Conservation (phyloP, 2,888 invertebrate genomes). For the Carterocephalus palaemon region DNA sequence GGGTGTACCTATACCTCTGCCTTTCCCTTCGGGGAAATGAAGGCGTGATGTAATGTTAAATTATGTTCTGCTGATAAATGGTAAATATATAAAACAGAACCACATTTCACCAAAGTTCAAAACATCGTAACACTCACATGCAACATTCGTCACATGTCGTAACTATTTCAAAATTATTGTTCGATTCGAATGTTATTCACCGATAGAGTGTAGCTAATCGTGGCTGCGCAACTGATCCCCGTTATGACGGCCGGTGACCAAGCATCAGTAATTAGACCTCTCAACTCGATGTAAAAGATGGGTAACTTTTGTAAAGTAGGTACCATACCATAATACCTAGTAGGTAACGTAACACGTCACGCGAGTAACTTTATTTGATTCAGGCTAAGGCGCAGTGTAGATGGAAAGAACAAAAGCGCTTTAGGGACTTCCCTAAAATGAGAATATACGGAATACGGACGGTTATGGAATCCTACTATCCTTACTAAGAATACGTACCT, state of each 20-base stretch:
- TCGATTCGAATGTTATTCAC: constrained; percentile 21
- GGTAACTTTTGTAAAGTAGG: constrained; percentile 55
- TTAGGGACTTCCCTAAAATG: no score
- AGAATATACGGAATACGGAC: no score
- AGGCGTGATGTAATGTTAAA: no score
- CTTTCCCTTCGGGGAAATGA: no score
- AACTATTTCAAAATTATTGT: constrained; percentile 21
- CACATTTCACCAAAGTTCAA: no score
- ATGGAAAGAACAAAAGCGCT: no score
- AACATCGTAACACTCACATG: background rate
- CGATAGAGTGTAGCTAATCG: constrained; percentile 19
- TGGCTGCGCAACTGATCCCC: constrained; percentile 28
- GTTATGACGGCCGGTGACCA: constrained; percentile 38
- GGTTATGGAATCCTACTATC: no score
- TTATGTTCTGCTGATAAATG: no score
- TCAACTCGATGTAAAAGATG: constrained; percentile 19
- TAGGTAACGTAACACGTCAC: constrained; percentile 40
- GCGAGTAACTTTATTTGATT: constrained; percentile 25
- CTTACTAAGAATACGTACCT: no score
- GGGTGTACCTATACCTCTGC: no score
- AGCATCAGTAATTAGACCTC: constrained; percentile 13
- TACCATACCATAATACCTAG: constrained; percentile 58
- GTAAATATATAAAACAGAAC: no score
- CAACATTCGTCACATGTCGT: constrained; percentile 11
- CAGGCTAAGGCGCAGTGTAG: no score